Percentiles rank a stretch among this genome's conserved stretches.
Evolutionary conservation across 2,888 invertebrate species (phyloP).

Genomic region (Diarsia mendica): DNA sequence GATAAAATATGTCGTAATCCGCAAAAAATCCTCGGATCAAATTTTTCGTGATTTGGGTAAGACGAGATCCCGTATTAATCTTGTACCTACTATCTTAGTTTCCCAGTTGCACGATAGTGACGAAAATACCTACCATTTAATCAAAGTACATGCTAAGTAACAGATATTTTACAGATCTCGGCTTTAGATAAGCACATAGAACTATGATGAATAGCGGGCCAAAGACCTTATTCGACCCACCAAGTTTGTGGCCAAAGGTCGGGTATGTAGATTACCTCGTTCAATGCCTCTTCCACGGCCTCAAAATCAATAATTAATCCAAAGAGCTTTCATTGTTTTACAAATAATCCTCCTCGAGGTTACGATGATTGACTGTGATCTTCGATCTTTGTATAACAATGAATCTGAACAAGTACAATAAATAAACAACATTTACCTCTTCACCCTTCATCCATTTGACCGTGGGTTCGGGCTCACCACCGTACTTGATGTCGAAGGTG

Average conservation of each 20-base stretch:
- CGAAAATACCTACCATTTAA: neutral
- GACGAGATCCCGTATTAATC: neutral
- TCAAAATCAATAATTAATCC: neutral
- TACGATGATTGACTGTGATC: neutral
- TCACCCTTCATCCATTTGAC: constrained; percentile 96
- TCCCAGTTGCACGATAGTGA: neutral
- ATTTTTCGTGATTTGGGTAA: neutral
- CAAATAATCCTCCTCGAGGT: constrained; percentile 5
- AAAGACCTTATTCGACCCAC: neutral
- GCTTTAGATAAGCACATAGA: neutral
- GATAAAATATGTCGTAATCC: too few relatives aligned
- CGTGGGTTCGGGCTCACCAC: constrained; percentile 99
- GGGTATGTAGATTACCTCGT: neutral
- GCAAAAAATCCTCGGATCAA: neutral
- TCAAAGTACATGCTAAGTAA: neutral
- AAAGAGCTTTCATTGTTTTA: constrained; percentile 23
- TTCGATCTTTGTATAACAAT: constrained; percentile 26
- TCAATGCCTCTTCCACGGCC: neutral
- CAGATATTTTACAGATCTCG: neutral
- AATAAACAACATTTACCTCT: constrained; percentile 89
- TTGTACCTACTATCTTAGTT: neutral
- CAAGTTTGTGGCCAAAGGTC: neutral
- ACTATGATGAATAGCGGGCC: neutral
- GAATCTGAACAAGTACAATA: constrained; percentile 61
- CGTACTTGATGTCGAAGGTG: constrained; percentile 97